phyloP scores from a whole-genome alignment of 2,113 vertebrate genomes.

The Brienomyrus brachyistius region DNA sequence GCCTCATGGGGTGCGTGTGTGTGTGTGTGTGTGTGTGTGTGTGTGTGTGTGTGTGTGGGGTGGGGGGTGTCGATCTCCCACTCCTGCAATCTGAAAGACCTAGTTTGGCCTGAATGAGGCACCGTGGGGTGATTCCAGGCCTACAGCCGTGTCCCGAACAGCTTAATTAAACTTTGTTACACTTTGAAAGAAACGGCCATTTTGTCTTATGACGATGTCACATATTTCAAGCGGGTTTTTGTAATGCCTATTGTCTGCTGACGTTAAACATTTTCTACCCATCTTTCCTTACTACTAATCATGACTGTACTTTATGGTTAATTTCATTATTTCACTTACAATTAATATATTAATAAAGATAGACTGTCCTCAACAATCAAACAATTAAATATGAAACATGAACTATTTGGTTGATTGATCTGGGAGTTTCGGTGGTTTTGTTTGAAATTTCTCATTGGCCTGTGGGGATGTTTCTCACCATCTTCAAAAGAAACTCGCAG shows the following conservation, averaged over 20 bases:
- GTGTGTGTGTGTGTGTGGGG: too few relatives aligned
- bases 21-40: too few relatives aligned
- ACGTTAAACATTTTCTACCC: neutral
- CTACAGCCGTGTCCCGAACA: neutral
- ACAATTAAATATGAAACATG: neutral
- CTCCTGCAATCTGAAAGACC: neutral
- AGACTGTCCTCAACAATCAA: too few relatives aligned
- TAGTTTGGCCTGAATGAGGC: neutral
- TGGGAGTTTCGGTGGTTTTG: neutral
- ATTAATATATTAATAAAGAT: neutral
- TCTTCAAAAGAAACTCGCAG: neutral
- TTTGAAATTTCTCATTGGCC: neutral
- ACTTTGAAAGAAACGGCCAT: neutral
- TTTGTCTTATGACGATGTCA: neutral
- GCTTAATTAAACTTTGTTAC: neutral
- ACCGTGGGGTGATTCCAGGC: neutral
- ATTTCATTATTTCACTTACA: neutral
- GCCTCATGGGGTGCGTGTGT: conserved; percentile 17
- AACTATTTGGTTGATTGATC: neutral
- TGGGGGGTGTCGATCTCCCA: neutral
- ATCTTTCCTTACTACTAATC: neutral
- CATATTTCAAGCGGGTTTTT: neutral
- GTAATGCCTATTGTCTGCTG: neutral
- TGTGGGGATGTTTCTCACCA: neutral
- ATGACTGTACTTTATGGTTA: neutral